These are phyloP conservation scores for Pampusana beccarii DNA, from an alignment of 2,113 vertebrate genomes.

Conservation along the genomic window DNA sequence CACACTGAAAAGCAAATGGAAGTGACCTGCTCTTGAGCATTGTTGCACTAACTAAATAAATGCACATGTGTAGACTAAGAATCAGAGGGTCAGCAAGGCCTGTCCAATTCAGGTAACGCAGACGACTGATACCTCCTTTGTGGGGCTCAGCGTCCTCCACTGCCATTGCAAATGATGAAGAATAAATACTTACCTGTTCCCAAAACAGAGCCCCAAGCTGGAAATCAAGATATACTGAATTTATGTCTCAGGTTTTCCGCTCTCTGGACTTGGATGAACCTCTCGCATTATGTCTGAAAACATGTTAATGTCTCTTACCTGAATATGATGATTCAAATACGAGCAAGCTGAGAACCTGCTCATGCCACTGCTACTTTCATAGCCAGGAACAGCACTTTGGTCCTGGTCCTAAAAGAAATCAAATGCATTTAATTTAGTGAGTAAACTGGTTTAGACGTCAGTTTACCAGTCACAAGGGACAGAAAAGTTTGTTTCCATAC, in stretches of 20 bases:
- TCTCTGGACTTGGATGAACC: background rate
- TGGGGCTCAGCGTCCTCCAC: rapidly evolving
- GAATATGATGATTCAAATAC: background rate
- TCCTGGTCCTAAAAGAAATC: background rate
- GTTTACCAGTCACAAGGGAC: background rate
- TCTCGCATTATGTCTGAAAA: background rate
- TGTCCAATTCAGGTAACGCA: background rate
- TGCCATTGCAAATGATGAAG: background rate
- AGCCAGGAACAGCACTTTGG: background rate
- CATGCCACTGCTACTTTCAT: background rate
- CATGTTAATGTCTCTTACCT: background rate
- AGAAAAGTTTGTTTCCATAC: background rate
- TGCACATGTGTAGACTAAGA: background rate
- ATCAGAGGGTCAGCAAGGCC: background rate
- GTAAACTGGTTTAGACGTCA: background rate
- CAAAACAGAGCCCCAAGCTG: background rate
- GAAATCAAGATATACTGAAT: background rate
- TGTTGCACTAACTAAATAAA: background rate
- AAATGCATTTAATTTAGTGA: background rate
- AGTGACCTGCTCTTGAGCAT: background rate
- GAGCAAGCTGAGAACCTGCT: background rate
- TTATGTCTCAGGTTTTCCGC: background rate
- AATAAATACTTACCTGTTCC: background rate
- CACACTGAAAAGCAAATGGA: background rate
- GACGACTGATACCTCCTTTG: background rate